Conservation (phyloP, 2,113 vertebrate species). For the Ailuropoda melanoleuca region DNA sequence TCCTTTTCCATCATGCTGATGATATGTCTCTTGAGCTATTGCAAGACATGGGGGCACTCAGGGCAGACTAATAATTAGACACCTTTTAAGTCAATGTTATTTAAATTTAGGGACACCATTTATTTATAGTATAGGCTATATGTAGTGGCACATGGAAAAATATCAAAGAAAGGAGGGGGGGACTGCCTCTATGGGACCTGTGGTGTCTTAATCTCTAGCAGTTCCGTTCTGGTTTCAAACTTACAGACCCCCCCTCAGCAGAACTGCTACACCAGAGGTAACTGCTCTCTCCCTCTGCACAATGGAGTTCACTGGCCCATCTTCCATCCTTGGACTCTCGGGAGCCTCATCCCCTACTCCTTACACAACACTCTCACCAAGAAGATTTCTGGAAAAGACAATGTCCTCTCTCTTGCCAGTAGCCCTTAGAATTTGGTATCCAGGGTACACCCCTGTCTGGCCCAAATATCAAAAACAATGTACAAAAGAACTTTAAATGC, state of each 20-base stretch:
- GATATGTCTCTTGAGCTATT: neutral
- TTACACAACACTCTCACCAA: neutral
- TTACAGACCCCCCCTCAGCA: neutral
- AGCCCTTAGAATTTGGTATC: neutral
- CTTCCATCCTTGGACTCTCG: neutral
- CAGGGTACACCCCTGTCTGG: neutral
- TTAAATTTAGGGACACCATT: neutral
- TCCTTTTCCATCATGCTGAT: neutral
- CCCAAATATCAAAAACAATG: neutral
- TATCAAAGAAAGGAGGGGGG: rapidly evolving
- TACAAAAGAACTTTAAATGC: neutral
- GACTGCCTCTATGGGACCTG: neutral
- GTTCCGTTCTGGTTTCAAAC: neutral
- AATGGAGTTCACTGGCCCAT: neutral
- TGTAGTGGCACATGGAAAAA: neutral
- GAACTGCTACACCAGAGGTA: neutral
- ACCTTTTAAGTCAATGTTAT: neutral
- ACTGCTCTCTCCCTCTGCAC: neutral
- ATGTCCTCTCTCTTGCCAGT: neutral
- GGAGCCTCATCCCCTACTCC: neutral
- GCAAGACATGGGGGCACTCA: neutral
- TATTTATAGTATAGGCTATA: neutral
- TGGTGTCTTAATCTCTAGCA: neutral
- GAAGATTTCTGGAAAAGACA: neutral
- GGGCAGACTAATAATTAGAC: neutral